Evolutionary conservation across 2,797 vertebrate genomes (phyloP).

Genomic region (Ciconia nigra): DNA sequence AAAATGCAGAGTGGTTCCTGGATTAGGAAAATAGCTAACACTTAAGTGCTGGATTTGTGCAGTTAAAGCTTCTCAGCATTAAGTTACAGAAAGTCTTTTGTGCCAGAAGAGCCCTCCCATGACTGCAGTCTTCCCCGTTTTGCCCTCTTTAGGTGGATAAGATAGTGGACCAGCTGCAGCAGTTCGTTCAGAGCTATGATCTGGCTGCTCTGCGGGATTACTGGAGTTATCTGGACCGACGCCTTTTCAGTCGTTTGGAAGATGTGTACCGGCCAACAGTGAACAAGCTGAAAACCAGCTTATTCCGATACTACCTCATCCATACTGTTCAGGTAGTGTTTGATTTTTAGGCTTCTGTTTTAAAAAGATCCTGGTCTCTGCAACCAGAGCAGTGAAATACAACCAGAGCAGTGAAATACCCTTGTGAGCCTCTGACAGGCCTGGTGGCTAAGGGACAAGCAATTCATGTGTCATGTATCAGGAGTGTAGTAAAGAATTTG

Average conservation of each 20-base stretch:
- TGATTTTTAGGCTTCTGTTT: not conserved
- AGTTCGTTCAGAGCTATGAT: constrained; percentile 87
- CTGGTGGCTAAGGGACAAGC: not conserved
- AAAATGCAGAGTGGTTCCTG: not conserved
- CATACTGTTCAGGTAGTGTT: constrained; percentile 86
- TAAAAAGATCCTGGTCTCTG: not conserved
- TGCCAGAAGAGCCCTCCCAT: not conserved
- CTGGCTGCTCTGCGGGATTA: constrained; percentile 88
- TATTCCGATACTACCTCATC: constrained; percentile 93
- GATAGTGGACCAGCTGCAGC: constrained; percentile 94
- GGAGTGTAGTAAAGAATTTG: not conserved
- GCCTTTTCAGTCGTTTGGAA: constrained; percentile 91
- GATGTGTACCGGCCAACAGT: constrained; percentile 91
- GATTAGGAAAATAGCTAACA: not conserved
- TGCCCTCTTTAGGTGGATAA: constrained; percentile 87
- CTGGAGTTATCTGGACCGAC: constrained; percentile 90
- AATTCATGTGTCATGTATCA: not conserved
- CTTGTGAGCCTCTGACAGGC: not conserved
- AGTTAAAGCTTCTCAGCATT: not conserved
- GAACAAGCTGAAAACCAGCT: constrained; percentile 91
- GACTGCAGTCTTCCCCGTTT: not conserved
- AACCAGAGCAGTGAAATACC: not conserved
- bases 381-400: not conserved
- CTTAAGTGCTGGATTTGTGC: not conserved
- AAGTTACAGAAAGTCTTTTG: not conserved